Base-by-base conservation (phyloP, 2,888 invertebrate genomes). In the Prenolepis imparis region DNA sequence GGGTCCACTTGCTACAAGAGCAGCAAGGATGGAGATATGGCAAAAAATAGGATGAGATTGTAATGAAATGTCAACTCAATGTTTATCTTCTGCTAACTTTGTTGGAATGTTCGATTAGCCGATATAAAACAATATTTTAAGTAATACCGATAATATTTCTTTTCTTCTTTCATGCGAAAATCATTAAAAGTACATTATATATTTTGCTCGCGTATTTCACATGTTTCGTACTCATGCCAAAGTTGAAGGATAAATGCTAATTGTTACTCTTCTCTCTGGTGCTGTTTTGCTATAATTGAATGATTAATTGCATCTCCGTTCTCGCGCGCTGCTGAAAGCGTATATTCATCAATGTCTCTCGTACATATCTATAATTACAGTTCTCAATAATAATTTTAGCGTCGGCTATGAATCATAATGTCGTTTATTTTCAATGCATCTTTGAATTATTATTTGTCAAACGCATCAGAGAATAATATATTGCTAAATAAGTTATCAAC, bases 311-410 rank as follows among this genome's bases (percentile, higher is more conserved):
- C 84, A 52, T 59, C 52, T 24, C 44, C 61, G 48, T 67, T 36
- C 59, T 77, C 36, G 52, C 48, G 39, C 61, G n/a, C 21, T 32
- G 63, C 18, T 73, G 70, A 72, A 84, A 84, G 73, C 83, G 44
- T 61, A 85, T 84, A 89, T 89, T 85, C 84, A 82, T 88, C 89
- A 85, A 84, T 74, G 89, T 84, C 87, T 75, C 66, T 82, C 82
- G 57, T 59, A 67, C 15, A 52, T 48, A 48, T 52, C 28, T 44
- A 70, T 85, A 84, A 88, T 87, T 87, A 78, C 82, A 84, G 85
- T 85, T 68, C 61, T 63, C 61, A 78, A 78, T 82, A 74, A 84
- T 82, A 83, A 75, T 78, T 59, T 82, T 63, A 61, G 66, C 32
- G 84, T 73, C 74, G 57, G 57, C 2, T n/a, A 52, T 52, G 52